A percentile compares a stretch with the other conserved stretches of the same genome.
Evolutionary conservation across 2,797 vertebrate genomes (phyloP).

Genomic region (Chelon auratus): DNA sequence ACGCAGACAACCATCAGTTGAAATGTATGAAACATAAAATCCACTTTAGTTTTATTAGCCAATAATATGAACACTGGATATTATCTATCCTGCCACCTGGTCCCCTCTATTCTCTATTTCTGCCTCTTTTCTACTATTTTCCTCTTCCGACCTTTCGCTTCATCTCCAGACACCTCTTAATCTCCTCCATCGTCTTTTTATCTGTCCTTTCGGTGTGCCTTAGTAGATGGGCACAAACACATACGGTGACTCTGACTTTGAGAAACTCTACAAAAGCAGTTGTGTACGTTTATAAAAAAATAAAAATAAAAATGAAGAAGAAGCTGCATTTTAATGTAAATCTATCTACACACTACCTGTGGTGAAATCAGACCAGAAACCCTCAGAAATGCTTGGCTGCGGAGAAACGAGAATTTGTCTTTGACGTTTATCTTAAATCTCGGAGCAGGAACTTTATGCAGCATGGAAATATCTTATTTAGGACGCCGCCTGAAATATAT

Average conservation of each 20-base stretch:
- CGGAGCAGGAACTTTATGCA: not conserved
- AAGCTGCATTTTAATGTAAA: not conserved
- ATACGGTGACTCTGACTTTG: slow-evolving; percentile 16
- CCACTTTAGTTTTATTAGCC: slow-evolving; percentile 51
- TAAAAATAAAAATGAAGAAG: not conserved
- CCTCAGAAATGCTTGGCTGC: not conserved
- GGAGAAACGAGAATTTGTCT: not conserved
- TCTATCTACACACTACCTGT: not conserved
- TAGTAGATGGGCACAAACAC: slow-evolving; percentile 6
- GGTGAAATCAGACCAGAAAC: not conserved
- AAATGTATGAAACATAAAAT: slow-evolving; percentile 13
- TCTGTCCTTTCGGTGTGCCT: slow-evolving; percentile 5
- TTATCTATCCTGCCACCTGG: not conserved
- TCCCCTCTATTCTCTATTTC: not conserved
- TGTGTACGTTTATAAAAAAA: not conserved
- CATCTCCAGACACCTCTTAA: slow-evolving; percentile 34
- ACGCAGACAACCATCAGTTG: slow-evolving; percentile 6
- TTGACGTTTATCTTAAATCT: slow-evolving; percentile 1
- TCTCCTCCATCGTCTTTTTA: slow-evolving; percentile 31
- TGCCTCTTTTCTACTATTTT: slow-evolving; percentile 3
- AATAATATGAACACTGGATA: slow-evolving; percentile 33
- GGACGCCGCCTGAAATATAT: not conserved
- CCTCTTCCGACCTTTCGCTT: slow-evolving; percentile 1
- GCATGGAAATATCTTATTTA: not conserved
- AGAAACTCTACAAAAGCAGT: not conserved